These are phyloP conservation scores for Poecilia gillii DNA, from an alignment of 2,797 vertebrate species.

Conservation along the genomic window DNA sequence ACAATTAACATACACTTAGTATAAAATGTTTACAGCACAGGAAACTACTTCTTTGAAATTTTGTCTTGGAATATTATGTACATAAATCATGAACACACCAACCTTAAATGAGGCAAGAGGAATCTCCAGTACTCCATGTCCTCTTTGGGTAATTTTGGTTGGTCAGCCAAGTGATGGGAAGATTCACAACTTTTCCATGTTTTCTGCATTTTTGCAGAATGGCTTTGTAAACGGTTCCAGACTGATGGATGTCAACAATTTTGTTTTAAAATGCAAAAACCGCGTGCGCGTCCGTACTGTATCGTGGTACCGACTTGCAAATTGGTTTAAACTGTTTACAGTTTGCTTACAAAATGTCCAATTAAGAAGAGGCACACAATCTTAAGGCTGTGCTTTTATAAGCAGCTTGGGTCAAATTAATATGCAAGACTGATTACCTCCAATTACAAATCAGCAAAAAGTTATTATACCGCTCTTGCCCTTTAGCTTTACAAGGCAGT, in stretches of 20 bases:
- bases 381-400: background rate
- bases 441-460: conserved; percentile 2
- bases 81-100: background rate
- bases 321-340: background rate
- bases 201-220: background rate
- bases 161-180: background rate
- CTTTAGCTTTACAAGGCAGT: conserved; percentile 3
- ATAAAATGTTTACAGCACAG: conserved; percentile 1
- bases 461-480: background rate
- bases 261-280: background rate
- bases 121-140: background rate
- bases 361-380: background rate
- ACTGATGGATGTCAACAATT: background rate
- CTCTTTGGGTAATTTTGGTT: background rate
- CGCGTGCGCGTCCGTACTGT: too few species aligned
- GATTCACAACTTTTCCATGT: background rate
- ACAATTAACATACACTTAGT: conserved; percentile 4
- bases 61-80: conserved; percentile 13
- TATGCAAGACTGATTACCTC: background rate
- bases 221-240: background rate
- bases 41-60: background rate
- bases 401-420: background rate
- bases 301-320: background rate
- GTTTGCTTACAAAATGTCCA: background rate
- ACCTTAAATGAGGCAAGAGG: background rate